These are phyloP conservation scores for Grammomys surdaster DNA, from an alignment of 2,113 vertebrate genomes.

Conservation along the genomic window DNA sequence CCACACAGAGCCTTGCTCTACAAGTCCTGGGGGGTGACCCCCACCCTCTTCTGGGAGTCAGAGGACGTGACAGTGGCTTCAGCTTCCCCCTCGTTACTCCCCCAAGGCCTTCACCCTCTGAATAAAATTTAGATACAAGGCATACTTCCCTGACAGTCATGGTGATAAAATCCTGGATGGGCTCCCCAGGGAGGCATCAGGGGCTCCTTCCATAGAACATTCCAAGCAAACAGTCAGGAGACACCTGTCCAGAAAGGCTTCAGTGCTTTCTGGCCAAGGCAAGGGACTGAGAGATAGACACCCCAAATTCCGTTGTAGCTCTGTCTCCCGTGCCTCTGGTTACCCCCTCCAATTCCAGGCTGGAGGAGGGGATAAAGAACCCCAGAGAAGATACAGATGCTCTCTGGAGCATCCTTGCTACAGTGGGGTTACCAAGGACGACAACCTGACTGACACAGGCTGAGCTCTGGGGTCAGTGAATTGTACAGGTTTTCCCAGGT, in stretches of 20 bases:
- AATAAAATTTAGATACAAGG: constrained; percentile 57
- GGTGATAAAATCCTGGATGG: constrained; percentile 53
- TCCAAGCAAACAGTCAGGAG: neutral
- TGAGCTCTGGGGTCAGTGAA: neutral
- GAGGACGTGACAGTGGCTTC: neutral
- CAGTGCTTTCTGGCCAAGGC: neutral
- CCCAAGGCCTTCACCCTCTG: constrained; percentile 12
- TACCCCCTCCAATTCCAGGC: neutral
- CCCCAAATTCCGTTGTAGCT: neutral
- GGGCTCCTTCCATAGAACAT: neutral
- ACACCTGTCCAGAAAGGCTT: neutral
- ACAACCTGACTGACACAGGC: neutral
- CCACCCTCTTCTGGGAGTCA: neutral
- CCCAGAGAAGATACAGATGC: accelerated
- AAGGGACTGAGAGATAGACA: neutral
- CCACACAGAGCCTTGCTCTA: neutral
- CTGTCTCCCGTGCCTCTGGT: accelerated
- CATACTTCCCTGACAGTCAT: constrained; percentile 48
- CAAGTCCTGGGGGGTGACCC: neutral
- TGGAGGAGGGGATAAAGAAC: neutral
- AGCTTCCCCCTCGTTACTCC: neutral
- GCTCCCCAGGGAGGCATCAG: constrained; percentile 43
- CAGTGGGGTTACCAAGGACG: accelerated
- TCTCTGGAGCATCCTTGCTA: neutral
- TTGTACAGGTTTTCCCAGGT: too few relatives aligned